Percentiles rank a stretch among this genome's conserved stretches.
These are phyloP conservation scores for Poeciliopsis prolifica DNA, from an alignment of 2,113 vertebrate genomes.

Conservation along the genomic window DNA sequence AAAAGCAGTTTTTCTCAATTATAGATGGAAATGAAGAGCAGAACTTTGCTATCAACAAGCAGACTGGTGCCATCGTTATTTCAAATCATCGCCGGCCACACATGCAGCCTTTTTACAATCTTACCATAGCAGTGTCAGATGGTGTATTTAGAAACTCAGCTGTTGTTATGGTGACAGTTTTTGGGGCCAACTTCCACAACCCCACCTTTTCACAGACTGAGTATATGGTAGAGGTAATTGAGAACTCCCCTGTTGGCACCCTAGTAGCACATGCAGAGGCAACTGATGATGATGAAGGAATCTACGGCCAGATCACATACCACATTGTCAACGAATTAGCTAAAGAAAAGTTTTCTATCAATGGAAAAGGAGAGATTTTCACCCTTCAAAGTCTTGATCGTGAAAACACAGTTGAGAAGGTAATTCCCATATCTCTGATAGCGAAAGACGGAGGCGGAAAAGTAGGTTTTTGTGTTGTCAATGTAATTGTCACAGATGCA, in stretches of 20 bases:
- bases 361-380: slow-evolving; percentile 88
- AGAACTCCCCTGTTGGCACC: slow-evolving; percentile 89
- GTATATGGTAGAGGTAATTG: slow-evolving; percentile 91
- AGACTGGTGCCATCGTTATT: slow-evolving; percentile 85
- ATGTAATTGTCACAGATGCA: slow-evolving; percentile 94
- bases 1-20: slow-evolving; percentile 89
- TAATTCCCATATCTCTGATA: slow-evolving; percentile 90
- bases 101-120: slow-evolving; percentile 83
- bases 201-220: slow-evolving; percentile 90
- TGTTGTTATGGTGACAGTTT: slow-evolving; percentile 83
- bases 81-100: slow-evolving; percentile 86
- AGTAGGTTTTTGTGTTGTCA: slow-evolving; percentile 92
- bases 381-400: slow-evolving; percentile 91
- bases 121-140: slow-evolving; percentile 92
- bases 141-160: slow-evolving; percentile 93
- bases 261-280: slow-evolving; percentile 88
- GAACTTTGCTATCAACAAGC: slow-evolving; percentile 89
- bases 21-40: slow-evolving; percentile 90
- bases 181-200: slow-evolving; percentile 91
- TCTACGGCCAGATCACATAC: slow-evolving; percentile 87
- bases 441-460: slow-evolving; percentile 93
- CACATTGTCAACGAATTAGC: slow-evolving; percentile 94
- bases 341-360: slow-evolving; percentile 90
- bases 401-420: slow-evolving; percentile 89
- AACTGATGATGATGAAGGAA: slow-evolving; percentile 87